These are phyloP conservation scores for Cryptotis parvus DNA, from an alignment of 2,113 vertebrate genomes.

Conservation along the genomic window DNA sequence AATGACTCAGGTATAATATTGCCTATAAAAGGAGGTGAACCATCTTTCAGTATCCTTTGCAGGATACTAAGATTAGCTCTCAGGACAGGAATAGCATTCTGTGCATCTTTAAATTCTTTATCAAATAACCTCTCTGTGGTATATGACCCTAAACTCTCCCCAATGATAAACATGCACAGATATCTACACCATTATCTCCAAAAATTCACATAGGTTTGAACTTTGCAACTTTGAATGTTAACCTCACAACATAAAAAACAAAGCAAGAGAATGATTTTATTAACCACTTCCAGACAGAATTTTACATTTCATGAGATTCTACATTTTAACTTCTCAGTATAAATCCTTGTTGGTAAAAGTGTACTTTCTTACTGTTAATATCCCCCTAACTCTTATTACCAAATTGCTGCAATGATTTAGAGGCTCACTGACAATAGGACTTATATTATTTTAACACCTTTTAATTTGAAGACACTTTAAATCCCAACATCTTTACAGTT, in stretches of 20 bases:
- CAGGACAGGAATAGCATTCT: neutral
- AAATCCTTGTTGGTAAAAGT: neutral
- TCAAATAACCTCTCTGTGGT: neutral
- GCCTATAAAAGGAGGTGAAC: neutral
- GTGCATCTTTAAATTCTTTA: neutral
- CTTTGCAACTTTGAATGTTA: neutral
- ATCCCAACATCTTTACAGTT: conserved; percentile 64
- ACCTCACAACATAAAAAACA: too few species aligned
- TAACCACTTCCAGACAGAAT: neutral
- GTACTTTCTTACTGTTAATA: neutral
- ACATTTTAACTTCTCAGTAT: neutral
- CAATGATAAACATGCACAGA: neutral
- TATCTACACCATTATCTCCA: neutral
- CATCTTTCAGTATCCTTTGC: neutral
- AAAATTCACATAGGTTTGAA: neutral
- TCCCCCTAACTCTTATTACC: neutral
- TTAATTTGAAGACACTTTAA: conserved; percentile 69
- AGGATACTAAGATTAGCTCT: neutral
- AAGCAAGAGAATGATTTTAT: too few species aligned
- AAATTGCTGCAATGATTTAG: conserved; percentile 59
- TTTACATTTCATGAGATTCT: neutral
- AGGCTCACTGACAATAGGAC: conserved; percentile 57
- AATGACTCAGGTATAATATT: neutral
- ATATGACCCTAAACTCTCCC: neutral
- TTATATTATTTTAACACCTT: conserved; percentile 70